Evolutionary conservation across 2,888 invertebrate genomes (phyloP).

Genomic region (Tinea semifulvella): DNA sequence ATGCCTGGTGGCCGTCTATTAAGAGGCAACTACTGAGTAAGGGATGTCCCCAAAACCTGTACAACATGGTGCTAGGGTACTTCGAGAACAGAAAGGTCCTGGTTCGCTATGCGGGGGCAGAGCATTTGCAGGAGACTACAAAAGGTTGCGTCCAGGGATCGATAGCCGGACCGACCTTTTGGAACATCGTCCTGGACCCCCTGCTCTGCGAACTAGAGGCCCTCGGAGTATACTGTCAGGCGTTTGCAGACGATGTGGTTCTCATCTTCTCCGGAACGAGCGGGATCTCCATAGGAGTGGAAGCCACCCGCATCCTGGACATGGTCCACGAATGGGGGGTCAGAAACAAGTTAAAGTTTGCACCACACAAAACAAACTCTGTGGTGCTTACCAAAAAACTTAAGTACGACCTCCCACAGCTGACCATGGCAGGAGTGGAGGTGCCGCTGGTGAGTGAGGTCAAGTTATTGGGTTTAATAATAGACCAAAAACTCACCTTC

Average conservation of each 20-base stretch:
- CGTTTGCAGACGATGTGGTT: constrained; percentile 21
- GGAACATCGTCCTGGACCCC: constrained; percentile 20
- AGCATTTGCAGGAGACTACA: constrained; percentile 14
- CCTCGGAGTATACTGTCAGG: constrained; percentile 15
- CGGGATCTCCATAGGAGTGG: background rate
- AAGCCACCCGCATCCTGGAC: constrained; percentile 10
- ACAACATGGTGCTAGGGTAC: constrained; percentile 16
- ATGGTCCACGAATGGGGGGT: constrained; percentile 17
- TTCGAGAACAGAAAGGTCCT: constrained; percentile 13
- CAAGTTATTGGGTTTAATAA: constrained; percentile 4
- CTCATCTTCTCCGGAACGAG: constrained; percentile 16
- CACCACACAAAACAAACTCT: constrained; percentile 15
- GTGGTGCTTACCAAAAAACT: constrained; percentile 15
- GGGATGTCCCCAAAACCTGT: background rate
- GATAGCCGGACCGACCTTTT: constrained; percentile 19
- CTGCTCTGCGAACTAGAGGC: constrained; percentile 5
- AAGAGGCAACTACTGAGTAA: constrained; percentile 2
- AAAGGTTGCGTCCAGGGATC: constrained; percentile 19
- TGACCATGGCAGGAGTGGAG: constrained; percentile 14
- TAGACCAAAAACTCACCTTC: constrained; percentile 12
- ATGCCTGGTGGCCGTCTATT: constrained; percentile 4
- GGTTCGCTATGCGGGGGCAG: constrained; percentile 17
- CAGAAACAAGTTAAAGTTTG: constrained; percentile 18
- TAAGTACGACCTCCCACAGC: constrained; percentile 16
- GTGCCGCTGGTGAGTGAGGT: constrained; percentile 1